Evolutionary conservation across 1,140 invertebrate species (phyloP).

Genomic region (Uloborus diversus): DNA sequence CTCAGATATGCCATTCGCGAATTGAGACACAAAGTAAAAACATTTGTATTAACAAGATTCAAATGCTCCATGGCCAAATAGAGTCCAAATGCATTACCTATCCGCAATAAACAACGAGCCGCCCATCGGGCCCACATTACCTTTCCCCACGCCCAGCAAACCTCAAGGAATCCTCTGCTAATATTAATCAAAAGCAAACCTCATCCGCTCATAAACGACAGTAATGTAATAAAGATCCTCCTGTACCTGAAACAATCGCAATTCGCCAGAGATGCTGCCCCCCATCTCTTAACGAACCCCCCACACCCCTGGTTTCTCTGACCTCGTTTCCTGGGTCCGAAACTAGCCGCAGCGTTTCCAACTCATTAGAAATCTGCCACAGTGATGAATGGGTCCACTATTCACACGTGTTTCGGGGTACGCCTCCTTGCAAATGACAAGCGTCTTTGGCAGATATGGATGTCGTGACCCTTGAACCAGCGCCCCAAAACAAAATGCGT

Average conservation of each 20-base stretch:
- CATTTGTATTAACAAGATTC: no score
- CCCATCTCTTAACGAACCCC: not conserved
- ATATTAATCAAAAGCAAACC: not conserved
- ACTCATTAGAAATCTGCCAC: conserved; percentile 52
- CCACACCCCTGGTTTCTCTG: not conserved
- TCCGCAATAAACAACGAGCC: no score
- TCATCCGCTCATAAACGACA: not conserved
- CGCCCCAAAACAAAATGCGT: no score
- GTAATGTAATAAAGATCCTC: conserved; percentile 2
- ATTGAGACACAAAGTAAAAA: no score
- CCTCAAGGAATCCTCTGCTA: not conserved
- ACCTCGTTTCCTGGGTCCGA: conserved; percentile 23
- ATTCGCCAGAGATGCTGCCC: not conserved
- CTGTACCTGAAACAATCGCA: conserved; percentile 26
- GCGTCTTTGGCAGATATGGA: conserved; percentile 50
- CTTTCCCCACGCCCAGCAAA: not conserved
- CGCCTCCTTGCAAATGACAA: conserved; percentile 34
- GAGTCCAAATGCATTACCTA: no score
- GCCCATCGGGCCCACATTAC: not conserved
- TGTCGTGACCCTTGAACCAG: conserved; percentile 39
- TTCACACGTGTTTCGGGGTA: conserved; percentile 32
- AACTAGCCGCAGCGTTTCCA: conserved; percentile 36
- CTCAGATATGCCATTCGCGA: no score
- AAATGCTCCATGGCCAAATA: no score
- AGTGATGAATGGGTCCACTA: conserved; percentile 39